Percentiles rank a stretch among this genome's conserved stretches.
phyloP scores from a whole-genome alignment of 2,888 invertebrate species.

The Pedicia rivosa region DNA sequence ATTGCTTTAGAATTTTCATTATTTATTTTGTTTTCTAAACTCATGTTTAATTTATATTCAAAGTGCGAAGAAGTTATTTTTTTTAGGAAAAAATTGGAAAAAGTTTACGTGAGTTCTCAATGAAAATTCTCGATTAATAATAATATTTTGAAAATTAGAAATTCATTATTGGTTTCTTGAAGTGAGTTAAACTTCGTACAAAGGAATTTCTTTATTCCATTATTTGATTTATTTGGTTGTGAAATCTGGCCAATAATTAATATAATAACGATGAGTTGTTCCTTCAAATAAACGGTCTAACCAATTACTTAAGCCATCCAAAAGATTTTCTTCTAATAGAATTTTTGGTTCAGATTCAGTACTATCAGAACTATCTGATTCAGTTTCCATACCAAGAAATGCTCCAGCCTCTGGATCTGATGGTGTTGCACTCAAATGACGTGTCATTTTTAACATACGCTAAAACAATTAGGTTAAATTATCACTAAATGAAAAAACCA shows the following conservation, averaged over 20 bases:
- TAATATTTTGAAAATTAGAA: too few species aligned
- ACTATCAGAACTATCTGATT: constrained; percentile 38
- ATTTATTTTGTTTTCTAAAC: too few species aligned
- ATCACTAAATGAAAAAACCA: not conserved
- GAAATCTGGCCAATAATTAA: constrained; percentile 98
- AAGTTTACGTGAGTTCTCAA: too few species aligned
- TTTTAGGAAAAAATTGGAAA: too few species aligned
- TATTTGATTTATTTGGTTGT: constrained; percentile 62
- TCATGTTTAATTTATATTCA: too few species aligned
- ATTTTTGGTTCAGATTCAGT: constrained; percentile 31
- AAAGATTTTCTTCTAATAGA: constrained; percentile 54
- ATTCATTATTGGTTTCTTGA: too few species aligned
- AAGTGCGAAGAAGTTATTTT: too few species aligned
- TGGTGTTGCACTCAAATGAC: constrained; percentile 33
- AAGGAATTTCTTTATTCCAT: too few species aligned
- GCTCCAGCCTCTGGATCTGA: constrained; percentile 66
- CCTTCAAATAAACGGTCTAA: constrained; percentile 94
- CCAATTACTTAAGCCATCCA: constrained; percentile 92
- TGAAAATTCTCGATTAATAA: too few species aligned
- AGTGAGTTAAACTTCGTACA: too few species aligned
- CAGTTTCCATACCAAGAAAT: constrained; percentile 69
- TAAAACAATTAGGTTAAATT: constrained; percentile 18
- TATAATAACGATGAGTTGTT: constrained; percentile 83
- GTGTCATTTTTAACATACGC: constrained; percentile 56
- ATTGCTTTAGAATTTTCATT: too few species aligned